Evolutionary conservation across 1,140 invertebrate species (phyloP).

Genomic region (Agrypnia vestita): DNA sequence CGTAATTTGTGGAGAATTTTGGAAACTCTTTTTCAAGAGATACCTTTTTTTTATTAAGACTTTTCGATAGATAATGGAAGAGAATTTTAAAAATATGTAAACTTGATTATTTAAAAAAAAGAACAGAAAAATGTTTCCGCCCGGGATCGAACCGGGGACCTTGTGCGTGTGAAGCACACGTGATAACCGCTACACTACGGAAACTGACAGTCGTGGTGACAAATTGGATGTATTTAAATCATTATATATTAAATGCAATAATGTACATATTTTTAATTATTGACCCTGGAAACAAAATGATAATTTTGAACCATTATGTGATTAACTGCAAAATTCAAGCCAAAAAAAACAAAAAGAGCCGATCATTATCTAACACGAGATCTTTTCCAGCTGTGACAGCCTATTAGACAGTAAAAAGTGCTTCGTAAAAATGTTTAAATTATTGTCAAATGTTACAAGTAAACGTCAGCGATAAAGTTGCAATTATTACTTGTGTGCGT

Average conservation of each 20-base stretch:
- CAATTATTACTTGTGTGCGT: neutral
- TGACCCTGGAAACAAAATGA: no score
- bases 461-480: neutral
- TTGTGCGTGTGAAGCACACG: slow-evolving; percentile 77
- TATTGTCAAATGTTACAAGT: neutral
- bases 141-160: slow-evolving; percentile 91
- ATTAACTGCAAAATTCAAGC: neutral
- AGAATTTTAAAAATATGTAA: no score
- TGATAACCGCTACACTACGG: slow-evolving; percentile 74
- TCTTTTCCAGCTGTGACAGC: neutral
- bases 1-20: no score
- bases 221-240: slow-evolving; percentile 27
- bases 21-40: no score
- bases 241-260: neutral
- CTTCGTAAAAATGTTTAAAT: neutral
- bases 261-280: neutral
- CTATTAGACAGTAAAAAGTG: neutral
- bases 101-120: no score
- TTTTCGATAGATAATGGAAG: no score
- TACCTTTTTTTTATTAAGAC: no score
- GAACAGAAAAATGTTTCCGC: slow-evolving; percentile 81
- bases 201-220: slow-evolving; percentile 61
- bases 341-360: neutral
- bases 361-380: slow-evolving; percentile 36
- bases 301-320: neutral